Evolutionary conservation across 2,113 vertebrate species (phyloP).

Genomic region (Ranitomeya imitator): DNA sequence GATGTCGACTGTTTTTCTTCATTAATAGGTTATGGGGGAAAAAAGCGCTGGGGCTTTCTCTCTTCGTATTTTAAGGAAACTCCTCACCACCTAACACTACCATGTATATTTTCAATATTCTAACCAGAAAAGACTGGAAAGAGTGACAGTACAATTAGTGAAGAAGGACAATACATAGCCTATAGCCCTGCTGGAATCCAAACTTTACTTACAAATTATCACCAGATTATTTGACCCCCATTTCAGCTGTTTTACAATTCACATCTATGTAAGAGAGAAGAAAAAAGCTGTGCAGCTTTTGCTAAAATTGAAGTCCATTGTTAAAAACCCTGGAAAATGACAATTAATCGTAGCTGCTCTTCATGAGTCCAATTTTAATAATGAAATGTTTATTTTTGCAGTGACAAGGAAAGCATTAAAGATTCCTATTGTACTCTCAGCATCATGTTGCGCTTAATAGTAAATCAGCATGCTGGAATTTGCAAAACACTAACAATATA

Average conservation of each 20-base stretch:
- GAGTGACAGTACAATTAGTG: background rate
- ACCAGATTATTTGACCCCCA: background rate
- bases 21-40: too few relatives aligned
- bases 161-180: background rate
- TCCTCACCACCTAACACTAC: too few relatives aligned
- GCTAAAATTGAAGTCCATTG: background rate
- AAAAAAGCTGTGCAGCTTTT: background rate
- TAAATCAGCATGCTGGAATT: slow-evolving; percentile 32
- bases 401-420: slow-evolving; percentile 9
- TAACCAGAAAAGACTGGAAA: too few relatives aligned
- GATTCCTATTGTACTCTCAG: slow-evolving; percentile 11
- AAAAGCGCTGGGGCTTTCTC: too few relatives aligned
- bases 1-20: too few relatives aligned
- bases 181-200: background rate
- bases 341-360: background rate
- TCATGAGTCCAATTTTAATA: background rate
- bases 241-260: background rate
- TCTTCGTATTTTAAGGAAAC: too few relatives aligned
- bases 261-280: background rate
- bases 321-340: background rate
- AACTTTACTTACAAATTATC: background rate
- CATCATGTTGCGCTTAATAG: slow-evolving; percentile 27
- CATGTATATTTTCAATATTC: too few relatives aligned
- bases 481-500: slow-evolving; percentile 12
- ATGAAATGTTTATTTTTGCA: slow-evolving; percentile 38